These are phyloP conservation scores for Diabrotica undecimpunctata DNA, from an alignment of 1,140 invertebrate genomes.

Conservation along the genomic window DNA sequence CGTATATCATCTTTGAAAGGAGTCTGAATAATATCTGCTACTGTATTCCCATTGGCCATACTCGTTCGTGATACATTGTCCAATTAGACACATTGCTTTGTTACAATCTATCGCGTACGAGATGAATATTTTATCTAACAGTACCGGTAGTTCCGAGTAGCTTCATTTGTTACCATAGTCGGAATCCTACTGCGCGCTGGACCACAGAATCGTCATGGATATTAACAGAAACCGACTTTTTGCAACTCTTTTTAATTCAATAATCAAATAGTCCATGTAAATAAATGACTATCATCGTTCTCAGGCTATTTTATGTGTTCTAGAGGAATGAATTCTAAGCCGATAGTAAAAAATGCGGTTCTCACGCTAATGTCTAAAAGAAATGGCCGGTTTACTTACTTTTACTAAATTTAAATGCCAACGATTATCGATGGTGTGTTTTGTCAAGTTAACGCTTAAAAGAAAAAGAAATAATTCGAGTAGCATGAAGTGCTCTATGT, in stretches of 20 bases:
- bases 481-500: slow-evolving; percentile 6
- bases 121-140: too few relatives aligned
- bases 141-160: too few relatives aligned
- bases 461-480: neutral
- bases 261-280: slow-evolving; percentile 14
- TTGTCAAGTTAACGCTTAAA: slow-evolving; percentile 6
- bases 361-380: neutral
- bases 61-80: too few relatives aligned
- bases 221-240: neutral
- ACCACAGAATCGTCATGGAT: slow-evolving; percentile 2
- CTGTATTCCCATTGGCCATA: too few relatives aligned
- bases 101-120: too few relatives aligned
- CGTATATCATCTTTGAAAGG: too few relatives aligned
- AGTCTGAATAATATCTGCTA: too few relatives aligned
- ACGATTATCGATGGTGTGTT: slow-evolving; percentile 9
- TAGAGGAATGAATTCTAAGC: neutral
- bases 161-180: too few relatives aligned
- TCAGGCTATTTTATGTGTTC: slow-evolving; percentile 7
- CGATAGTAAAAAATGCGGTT: slow-evolving; percentile 4
- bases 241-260: slow-evolving; percentile 8
- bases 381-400: slow-evolving; percentile 11
- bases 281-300: slow-evolving; percentile 1
- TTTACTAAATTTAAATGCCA: slow-evolving; percentile 12
- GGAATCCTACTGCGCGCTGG: neutral
- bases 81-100: too few relatives aligned